Conservation (phyloP, 2,888 invertebrate genomes). For the Teinopalpus imperialis region DNA sequence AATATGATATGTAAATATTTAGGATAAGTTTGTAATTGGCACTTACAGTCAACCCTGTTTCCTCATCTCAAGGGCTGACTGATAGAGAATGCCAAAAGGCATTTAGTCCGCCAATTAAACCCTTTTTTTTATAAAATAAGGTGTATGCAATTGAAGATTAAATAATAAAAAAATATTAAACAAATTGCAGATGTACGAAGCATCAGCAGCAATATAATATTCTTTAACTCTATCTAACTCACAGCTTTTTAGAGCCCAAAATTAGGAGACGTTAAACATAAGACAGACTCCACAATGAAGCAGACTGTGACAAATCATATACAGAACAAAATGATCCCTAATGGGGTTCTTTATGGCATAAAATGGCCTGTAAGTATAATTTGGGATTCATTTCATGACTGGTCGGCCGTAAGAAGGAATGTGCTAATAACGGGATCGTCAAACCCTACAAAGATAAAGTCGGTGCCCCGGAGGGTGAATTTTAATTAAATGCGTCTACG, state of each 20-base stretch:
- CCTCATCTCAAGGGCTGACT: no score
- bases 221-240: no score
- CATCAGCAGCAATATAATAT: no score
- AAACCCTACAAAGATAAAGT: constrained; percentile 64
- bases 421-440: constrained; percentile 73
- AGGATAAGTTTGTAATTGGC: no score
- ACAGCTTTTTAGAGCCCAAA: constrained; percentile 15
- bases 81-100: no score
- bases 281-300: neutral
- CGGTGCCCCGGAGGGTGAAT: constrained; percentile 63
- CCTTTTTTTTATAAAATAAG: no score
- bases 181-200: no score
- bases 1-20: no score
- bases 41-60: no score
- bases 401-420: constrained; percentile 43
- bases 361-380: constrained; percentile 19
- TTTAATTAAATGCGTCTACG: constrained; percentile 78
- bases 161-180: no score
- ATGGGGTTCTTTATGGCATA: constrained; percentile 11
- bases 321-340: constrained; percentile 20
- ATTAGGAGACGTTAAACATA: constrained; percentile 34
- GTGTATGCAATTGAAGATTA: no score
- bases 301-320: constrained; percentile 5
- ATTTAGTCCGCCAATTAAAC: no score
- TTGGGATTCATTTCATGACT: constrained; percentile 34